Conservation (phyloP, 2,797 vertebrate species). For the Meda fulgida region DNA sequence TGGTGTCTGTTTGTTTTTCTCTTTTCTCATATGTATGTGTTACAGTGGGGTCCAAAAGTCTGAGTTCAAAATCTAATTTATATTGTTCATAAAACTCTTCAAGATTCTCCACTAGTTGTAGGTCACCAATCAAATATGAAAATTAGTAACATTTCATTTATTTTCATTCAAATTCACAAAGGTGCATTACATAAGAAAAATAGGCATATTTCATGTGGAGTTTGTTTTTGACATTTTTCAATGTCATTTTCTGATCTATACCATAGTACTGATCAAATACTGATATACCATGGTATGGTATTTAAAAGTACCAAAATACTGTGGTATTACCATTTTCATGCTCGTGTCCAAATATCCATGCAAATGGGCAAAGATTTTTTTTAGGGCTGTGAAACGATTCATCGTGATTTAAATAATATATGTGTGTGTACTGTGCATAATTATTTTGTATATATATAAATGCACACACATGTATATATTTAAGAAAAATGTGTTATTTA, state of each 20-base stretch:
- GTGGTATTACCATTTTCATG: neutral
- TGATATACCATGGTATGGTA: no score
- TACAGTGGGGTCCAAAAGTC: neutral
- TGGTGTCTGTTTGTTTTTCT: neutral
- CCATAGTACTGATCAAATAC: neutral
- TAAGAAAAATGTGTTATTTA: no score
- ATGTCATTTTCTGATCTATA: no score
- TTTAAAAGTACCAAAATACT: neutral
- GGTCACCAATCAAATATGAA: neutral
- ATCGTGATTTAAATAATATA: no score
- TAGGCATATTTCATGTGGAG: neutral
- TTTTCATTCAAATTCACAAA: neutral
- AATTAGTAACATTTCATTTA: neutral
- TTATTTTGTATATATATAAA: no score
- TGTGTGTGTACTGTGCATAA: no score
- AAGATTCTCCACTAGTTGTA: neutral
- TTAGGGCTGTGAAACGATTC: no score
- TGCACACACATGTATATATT: no score
- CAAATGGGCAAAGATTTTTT: neutral
- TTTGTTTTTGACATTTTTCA: neutral
- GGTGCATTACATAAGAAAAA: neutral
- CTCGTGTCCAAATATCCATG: neutral
- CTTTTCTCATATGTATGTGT: neutral
- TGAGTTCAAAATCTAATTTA: neutral
- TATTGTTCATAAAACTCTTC: neutral